phyloP scores from a whole-genome alignment of 2,888 invertebrate genomes.

The Balanococcus diminutus region DNA sequence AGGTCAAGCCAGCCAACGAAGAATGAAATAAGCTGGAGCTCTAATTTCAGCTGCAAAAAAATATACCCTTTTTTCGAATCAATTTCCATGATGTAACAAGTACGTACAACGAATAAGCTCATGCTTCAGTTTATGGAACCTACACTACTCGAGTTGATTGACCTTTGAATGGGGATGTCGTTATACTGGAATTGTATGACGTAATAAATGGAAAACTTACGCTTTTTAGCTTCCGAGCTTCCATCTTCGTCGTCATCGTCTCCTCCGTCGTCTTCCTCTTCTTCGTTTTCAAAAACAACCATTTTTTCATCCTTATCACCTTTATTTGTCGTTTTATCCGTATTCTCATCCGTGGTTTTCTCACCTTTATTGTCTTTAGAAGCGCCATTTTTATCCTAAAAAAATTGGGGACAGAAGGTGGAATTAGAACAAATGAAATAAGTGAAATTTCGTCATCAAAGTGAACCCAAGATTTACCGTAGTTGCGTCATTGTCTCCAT shows the following conservation, averaged over 20 bases:
- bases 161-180: background rate
- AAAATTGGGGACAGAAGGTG: background rate
- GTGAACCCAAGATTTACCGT: slow-evolving; percentile 45
- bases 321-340: background rate
- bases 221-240: slow-evolving; percentile 50
- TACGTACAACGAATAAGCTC: background rate
- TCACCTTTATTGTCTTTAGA: slow-evolving; percentile 48
- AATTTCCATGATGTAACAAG: background rate
- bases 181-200: slow-evolving; percentile 4
- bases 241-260: slow-evolving; percentile 59
- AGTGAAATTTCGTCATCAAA: background rate
- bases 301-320: slow-evolving; percentile 42
- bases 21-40: too few species aligned
- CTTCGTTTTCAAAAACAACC: slow-evolving; percentile 57
- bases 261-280: slow-evolving; percentile 56
- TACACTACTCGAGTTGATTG: background rate
- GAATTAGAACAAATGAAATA: background rate
- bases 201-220: slow-evolving; percentile 44
- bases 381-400: slow-evolving; percentile 59
- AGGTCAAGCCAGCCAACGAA: too few species aligned
- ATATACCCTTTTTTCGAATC: background rate
- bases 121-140: background rate
- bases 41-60: background rate
- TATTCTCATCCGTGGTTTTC: slow-evolving; percentile 41
- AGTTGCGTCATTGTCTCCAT: slow-evolving; percentile 64